Base-by-base conservation (phyloP, 2,888 invertebrate species). In the Morpho helenor region DNA sequence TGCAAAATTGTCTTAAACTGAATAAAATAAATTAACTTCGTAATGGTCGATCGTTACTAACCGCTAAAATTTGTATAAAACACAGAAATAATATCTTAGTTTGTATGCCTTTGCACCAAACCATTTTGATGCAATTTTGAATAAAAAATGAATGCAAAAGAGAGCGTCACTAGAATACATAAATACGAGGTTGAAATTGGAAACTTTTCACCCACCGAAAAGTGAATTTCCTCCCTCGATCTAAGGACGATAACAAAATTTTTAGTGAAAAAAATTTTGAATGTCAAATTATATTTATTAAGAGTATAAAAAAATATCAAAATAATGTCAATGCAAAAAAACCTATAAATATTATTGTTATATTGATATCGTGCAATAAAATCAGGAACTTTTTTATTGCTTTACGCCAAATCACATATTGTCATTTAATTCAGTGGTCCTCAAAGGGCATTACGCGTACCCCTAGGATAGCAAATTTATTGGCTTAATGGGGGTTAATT, bases 31-130 rank as follows among this genome's bases (percentile, higher is more conserved):
- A 87, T 87, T 86, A 82, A 86, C 75, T 84, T 74, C 74, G 64
- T 73, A 53, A 50, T 49, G 59, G 48, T 62, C 61, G 59, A 59
- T 57, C 55, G 52, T 44, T 53, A 77, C 68, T 81, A 74, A 59
- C 62, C 65, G 69, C 79, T 84, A 82, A 16, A 75, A 57, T 83
- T 86, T 85, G 82, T 87, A 79, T 80, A 84, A 77, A 79, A 80
- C 73, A 75, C 80, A 84, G 75, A 76, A 80, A 83, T 85, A 84
- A 82, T 85, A 86, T 82, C 84, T 87, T 84, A 85, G 78, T 85
- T 88, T 87, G 87, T 87, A 83, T 85, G 79, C 84, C 74, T 89
- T 89, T 89, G 89, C 88, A 89, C 89, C 87, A 87, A 87, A 86
- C 78, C 70, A 75, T 79, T 76, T 68, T 74, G 76, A 72, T 70